These are phyloP conservation scores for Chymomyza fuscimana DNA, from an alignment of 2,888 invertebrate genomes.

Conservation along the genomic window DNA sequence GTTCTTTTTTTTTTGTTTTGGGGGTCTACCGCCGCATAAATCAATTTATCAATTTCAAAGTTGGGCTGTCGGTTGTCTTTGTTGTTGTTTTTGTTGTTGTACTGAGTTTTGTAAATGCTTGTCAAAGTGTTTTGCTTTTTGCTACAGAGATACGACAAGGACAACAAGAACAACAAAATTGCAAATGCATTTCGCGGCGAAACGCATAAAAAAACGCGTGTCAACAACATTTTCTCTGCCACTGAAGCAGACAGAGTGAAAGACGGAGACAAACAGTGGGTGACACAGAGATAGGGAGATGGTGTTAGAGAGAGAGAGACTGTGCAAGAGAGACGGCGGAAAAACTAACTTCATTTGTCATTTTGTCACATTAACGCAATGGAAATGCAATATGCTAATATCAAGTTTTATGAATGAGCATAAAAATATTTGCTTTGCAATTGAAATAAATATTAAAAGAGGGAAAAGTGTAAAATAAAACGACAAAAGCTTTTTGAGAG, in stretches of 20 bases:
- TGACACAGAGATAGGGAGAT: neutral
- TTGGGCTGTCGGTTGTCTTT: conserved; percentile 40
- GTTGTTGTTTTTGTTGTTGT: conserved; percentile 26
- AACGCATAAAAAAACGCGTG: conserved; percentile 56
- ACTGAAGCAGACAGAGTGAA: conserved; percentile 1
- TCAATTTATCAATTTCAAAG: conserved; percentile 73
- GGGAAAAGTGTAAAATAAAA: conserved; percentile 1
- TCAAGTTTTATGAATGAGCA: conserved; percentile 70
- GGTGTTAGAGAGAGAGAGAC: neutral
- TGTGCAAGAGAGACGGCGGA: neutral
- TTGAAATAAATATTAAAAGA: conserved; percentile 54
- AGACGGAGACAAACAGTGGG: neutral
- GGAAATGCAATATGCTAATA: conserved; percentile 76
- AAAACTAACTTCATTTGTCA: conserved; percentile 73
- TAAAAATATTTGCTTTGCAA: conserved; percentile 60
- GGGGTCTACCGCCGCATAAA: conserved; percentile 47
- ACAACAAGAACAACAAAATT: conserved; percentile 31
- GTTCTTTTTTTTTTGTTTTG: neutral
- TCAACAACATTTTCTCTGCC: conserved; percentile 24
- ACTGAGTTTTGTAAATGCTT: too few species aligned
- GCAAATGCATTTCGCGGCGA: conserved; percentile 66
- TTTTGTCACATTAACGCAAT: conserved; percentile 78
- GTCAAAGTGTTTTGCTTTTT: conserved; percentile 56
- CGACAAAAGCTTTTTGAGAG: neutral
- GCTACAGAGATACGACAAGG: conserved; percentile 9